Evolutionary conservation across 2,113 vertebrate species (phyloP), one percentile per base, ranked within the genome.

Genomic region (Psephotus haematonotus): DNA sequence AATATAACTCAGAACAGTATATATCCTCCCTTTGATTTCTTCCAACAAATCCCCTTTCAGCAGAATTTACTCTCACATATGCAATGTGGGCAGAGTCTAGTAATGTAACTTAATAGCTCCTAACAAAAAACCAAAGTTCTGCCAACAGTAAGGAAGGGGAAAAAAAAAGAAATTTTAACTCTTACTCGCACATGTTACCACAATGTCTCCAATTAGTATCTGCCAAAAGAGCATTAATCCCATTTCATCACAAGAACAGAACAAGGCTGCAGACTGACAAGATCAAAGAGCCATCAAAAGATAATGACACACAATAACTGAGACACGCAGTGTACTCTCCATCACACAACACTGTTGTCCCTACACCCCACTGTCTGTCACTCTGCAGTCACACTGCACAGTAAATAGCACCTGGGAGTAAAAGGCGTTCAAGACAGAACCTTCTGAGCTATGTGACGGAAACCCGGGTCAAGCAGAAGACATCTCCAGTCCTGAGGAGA

Each of bases 21-120:
- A 87, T 15, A 88, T 31, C 53, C 47, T 90, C 65, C 74, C 28
- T 65, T 79, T 60, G 22, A 52, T 41, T 91, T 83, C 85, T 88
- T 81, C 69, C 68, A 95, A 65, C 57, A 75, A 91, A 82, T 62
- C 74, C 31, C 55, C 68, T 74, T 90, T 79, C 90, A 80, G 85
- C 37, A 92, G n/a, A 83, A 83, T 84, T 88, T 70, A 78, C 64
- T 90, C 71, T 90, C 68, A 86, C 27, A 88, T 55, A 50, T 14
- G 69, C 65, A 50, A 67, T 13, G 64, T 68, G n/a, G 76, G 82
- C 63, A 93, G 63, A 83, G 64, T 60, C 64, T 67, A 83, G 46
- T 67, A 80, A 75, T 2, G 2, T 57, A 78, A 86, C 46, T 72
- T 84, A 67, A 75, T 35, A 90, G 77, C 11, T 86, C 20, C 55